phyloP scores from a whole-genome alignment of 2,113 vertebrate genomes.

The Cynopterus brachyotis region DNA sequence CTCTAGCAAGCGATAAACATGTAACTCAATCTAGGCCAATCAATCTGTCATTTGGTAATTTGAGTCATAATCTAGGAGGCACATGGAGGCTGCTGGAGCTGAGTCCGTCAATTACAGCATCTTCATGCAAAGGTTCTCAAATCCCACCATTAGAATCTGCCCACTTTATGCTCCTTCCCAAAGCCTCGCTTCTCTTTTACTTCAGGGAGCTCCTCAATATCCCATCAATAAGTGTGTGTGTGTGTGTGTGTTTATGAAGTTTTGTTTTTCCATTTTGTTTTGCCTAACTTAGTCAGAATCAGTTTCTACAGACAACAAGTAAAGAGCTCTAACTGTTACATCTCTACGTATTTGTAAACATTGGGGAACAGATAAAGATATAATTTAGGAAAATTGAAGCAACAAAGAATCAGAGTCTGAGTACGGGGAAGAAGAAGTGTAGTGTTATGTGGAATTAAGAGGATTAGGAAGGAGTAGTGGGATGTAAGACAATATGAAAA shows the following conservation, averaged over 20 bases:
- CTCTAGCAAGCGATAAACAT: background rate
- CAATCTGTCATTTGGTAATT: background rate
- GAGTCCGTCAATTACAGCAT: background rate
- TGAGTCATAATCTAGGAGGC: background rate
- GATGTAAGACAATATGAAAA: background rate
- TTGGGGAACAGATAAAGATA: background rate
- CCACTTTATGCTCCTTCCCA: background rate
- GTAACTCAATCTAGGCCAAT: background rate
- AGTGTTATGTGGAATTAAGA: background rate
- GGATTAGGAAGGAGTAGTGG: background rate
- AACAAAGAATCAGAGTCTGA: background rate
- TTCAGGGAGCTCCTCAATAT: background rate
- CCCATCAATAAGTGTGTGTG: background rate
- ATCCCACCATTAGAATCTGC: background rate
- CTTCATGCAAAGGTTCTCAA: background rate
- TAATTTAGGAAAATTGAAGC: conserved; percentile 20
- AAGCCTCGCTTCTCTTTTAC: background rate
- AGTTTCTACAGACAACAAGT: background rate
- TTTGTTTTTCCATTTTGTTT: background rate
- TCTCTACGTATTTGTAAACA: background rate
- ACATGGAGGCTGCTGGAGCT: background rate
- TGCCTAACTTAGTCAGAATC: background rate
- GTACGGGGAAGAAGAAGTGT: background rate
- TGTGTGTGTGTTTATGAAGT: background rate
- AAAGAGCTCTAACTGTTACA: background rate